Evolutionary conservation across 2,888 invertebrate species (phyloP), one percentile per base, ranked within the genome.

Genomic region (Aricia artaxerxes): DNA sequence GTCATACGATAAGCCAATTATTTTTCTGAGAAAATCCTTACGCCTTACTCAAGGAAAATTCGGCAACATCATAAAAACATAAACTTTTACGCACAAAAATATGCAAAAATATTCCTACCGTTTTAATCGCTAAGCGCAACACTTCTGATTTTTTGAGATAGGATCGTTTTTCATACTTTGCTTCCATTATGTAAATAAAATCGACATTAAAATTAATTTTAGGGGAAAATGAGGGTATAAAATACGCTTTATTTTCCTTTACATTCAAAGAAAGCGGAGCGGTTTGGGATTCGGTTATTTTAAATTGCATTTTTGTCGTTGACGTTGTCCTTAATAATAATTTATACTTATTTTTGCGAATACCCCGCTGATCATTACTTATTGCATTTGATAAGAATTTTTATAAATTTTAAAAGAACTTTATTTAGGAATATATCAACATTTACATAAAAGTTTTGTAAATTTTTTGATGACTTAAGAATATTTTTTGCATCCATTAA

Each of bases 201-300:
- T 88, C 86, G 89, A 88, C 89, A 89, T 88, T 87, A 85, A 89
- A 91, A 92, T 89, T 90, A 89, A 90, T 90, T 89, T 87, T 84
- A 84, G 81, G 86, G 88, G 87, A 87, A 88, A 89, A 90, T 87
- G 88, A 84, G 87, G 87, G 84, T 44, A 44, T 73, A 73, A 73
- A 73, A 73, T 73, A 44, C 31, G 73, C 44, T 73, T 73, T 44
- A 73, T 73, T 73, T 73, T 73, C 1, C 9, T 44, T 4, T 40
- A 73, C 6, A 73, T 73, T 73, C 44, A 24, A 16, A 73, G 73
- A 73, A 73, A 69, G 13, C 69, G 13, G 13, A 38, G 64, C 73
- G 44, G 7, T 91, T 88, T 87, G 84, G 87, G 87, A 85, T 88
- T 86, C 82, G 88, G 89, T 89, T 89, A 91, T 91, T 93, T 91